phyloP scores from a whole-genome alignment of 2,888 invertebrate species.

The Clepsis dumicolana region DNA sequence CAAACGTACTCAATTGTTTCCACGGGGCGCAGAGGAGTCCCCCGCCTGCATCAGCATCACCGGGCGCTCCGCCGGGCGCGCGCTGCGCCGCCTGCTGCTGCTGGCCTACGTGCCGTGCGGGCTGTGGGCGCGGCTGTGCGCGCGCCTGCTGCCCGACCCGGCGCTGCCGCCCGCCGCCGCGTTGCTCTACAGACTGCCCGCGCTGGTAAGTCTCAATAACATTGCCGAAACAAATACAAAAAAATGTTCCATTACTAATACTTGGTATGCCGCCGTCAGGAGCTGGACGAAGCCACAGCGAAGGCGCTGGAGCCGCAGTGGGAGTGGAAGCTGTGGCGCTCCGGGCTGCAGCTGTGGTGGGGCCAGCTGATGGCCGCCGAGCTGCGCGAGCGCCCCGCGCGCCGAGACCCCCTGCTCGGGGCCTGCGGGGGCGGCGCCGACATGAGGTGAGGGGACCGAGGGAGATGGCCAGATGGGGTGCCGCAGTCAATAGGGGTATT shows the following conservation, averaged over 20 bases:
- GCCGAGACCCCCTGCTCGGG: constrained; percentile 71
- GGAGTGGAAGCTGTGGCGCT: constrained; percentile 98
- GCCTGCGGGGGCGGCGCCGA: constrained; percentile 45
- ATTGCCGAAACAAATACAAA: too few relatives aligned
- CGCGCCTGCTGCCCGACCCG: constrained; percentile 96
- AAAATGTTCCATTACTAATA: too few relatives aligned
- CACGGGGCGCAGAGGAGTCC: constrained; percentile 72
- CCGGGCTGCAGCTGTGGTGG: constrained; percentile 94
- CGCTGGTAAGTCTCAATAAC: constrained; percentile 83
- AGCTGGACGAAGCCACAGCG: constrained; percentile 87
- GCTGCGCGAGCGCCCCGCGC: constrained; percentile 92
- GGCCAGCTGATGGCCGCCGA: constrained; percentile 93
- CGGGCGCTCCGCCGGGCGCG: constrained; percentile 81
- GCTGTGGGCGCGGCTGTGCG: constrained; percentile 98
- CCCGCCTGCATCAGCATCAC: constrained; percentile 68
- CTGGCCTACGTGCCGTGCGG: constrained; percentile 99
- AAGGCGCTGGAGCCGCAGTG: constrained; percentile 89
- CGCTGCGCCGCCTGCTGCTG: constrained; percentile 92
- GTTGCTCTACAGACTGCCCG: constrained; percentile 89
- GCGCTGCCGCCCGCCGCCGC: constrained; percentile 92
- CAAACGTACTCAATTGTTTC: too few relatives aligned
- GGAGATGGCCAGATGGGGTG: too few relatives aligned
- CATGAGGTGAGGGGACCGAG: constrained; percentile 3
- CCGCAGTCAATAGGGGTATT: too few relatives aligned
- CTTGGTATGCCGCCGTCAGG: constrained; percentile 48